These are phyloP conservation scores for Amazona guildingii DNA, from an alignment of 2,113 vertebrate species.

Conservation along the genomic window DNA sequence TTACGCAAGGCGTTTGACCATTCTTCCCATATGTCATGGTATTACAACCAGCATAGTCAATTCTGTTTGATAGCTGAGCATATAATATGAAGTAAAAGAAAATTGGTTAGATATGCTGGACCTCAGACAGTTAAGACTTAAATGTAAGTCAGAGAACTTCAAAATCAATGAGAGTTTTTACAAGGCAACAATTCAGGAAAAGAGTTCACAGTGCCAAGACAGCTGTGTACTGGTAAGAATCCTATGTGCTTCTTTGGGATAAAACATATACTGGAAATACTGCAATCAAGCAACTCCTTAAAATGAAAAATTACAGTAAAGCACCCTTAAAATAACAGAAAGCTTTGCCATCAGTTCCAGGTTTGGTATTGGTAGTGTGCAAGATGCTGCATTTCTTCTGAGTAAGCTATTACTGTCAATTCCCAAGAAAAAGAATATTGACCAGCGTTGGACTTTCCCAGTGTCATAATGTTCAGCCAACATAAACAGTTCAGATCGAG, in stretches of 20 bases:
- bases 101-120: constrained; percentile 59
- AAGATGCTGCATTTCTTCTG: constrained; percentile 38
- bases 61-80: constrained; percentile 58
- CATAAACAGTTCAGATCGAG: constrained; percentile 6
- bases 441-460: constrained; percentile 18
- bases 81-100: constrained; percentile 63
- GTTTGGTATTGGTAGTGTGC: background rate
- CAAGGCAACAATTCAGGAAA: constrained; percentile 59
- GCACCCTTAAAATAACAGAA: constrained; percentile 40
- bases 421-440: constrained; percentile 32
- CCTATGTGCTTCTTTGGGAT: constrained; percentile 53
- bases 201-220: constrained; percentile 45
- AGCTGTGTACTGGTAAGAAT: constrained; percentile 53
- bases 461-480: constrained; percentile 40
- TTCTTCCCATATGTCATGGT: constrained; percentile 42
- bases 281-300: constrained; percentile 37
- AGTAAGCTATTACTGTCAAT: constrained; percentile 33
- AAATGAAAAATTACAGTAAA: constrained; percentile 39
- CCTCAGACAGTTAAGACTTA: constrained; percentile 57
- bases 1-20: background rate
- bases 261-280: constrained; percentile 42
- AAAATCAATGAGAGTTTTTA: constrained; percentile 67
- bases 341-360: constrained; percentile 15
- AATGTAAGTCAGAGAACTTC: constrained; percentile 63
- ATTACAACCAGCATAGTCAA: constrained; percentile 53